Evolutionary conservation across 2,113 vertebrate genomes (phyloP).

Genomic region (Arenaria interpres): DNA sequence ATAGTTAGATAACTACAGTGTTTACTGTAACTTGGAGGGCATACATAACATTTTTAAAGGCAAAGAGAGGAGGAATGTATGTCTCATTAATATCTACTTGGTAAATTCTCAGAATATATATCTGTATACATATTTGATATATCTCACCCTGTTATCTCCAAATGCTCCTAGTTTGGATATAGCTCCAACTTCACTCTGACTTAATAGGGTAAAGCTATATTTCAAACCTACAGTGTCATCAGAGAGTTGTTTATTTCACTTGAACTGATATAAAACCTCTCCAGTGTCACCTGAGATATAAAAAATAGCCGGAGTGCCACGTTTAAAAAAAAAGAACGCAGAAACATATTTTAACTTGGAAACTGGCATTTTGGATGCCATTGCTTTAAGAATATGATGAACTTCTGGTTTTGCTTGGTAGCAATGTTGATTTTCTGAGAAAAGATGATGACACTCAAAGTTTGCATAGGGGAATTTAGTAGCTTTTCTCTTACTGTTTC

Average conservation of each 20-base stretch:
- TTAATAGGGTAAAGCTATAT: background rate
- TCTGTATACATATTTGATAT: background rate
- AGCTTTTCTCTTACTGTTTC: background rate
- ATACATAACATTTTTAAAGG: background rate
- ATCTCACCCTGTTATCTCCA: constrained; percentile 1
- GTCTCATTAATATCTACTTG: background rate
- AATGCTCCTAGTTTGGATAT: background rate
- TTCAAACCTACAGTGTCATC: background rate
- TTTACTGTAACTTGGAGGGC: constrained; percentile 8
- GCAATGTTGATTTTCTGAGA: background rate
- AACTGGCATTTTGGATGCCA: background rate
- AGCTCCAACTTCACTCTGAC: background rate
- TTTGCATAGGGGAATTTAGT: background rate
- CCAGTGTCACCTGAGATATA: background rate
- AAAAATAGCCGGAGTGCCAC: background rate
- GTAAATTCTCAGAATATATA: background rate
- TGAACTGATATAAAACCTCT: background rate
- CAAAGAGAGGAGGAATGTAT: background rate
- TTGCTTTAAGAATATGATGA: background rate
- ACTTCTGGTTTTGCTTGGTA: background rate
- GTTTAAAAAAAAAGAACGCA: background rate
- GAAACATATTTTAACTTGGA: background rate
- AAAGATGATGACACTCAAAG: background rate
- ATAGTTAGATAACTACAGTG: background rate
- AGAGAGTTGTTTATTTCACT: constrained; percentile 27